Conservation (phyloP, 2,888 invertebrate genomes). For the Rhabditophanes sp. region DNA sequence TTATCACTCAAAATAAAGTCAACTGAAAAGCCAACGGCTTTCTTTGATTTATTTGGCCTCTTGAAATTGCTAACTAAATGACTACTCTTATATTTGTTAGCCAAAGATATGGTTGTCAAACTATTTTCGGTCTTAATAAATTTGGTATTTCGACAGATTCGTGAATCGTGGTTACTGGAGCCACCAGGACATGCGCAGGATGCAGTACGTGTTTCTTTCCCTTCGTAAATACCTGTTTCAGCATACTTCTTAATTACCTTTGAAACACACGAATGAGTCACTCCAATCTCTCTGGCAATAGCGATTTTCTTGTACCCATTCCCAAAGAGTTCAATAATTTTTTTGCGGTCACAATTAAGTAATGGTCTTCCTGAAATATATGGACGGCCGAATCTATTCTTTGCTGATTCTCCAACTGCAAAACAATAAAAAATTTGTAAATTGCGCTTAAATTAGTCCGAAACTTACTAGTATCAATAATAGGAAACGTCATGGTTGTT, state of each 20-base stretch:
- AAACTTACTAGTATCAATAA: too few relatives aligned
- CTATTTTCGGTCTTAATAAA: slow-evolving; percentile 4
- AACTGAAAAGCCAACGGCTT: too few relatives aligned
- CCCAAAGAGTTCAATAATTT: slow-evolving; percentile 25
- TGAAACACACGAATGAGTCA: slow-evolving; percentile 33
- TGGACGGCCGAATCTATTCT: slow-evolving; percentile 31
- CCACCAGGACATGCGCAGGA: slow-evolving; percentile 33
- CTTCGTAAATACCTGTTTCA: slow-evolving; percentile 26
- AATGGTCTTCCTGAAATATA: slow-evolving; percentile 35
- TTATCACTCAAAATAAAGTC: too few relatives aligned
- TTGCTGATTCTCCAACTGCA: slow-evolving; percentile 22
- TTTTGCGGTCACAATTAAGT: slow-evolving; percentile 26
- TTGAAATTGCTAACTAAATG: too few relatives aligned
- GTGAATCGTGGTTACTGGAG: slow-evolving; percentile 18
- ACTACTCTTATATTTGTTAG: too few relatives aligned
- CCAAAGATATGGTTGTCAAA: too few relatives aligned
- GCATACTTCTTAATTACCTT: slow-evolving; percentile 27
- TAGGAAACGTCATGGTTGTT: too few relatives aligned
- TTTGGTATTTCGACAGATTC: slow-evolving; percentile 16
- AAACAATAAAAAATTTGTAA: too few relatives aligned
- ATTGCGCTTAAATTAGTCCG: too few relatives aligned
- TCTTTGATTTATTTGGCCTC: too few relatives aligned
- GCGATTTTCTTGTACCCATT: slow-evolving; percentile 28
- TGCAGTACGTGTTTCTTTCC: slow-evolving; percentile 26
- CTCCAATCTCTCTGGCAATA: slow-evolving; percentile 28